Evolutionary conservation across 2,113 vertebrate genomes (phyloP), one percentile per base, ranked within the genome.

Genomic region (Platichthys flesus): DNA sequence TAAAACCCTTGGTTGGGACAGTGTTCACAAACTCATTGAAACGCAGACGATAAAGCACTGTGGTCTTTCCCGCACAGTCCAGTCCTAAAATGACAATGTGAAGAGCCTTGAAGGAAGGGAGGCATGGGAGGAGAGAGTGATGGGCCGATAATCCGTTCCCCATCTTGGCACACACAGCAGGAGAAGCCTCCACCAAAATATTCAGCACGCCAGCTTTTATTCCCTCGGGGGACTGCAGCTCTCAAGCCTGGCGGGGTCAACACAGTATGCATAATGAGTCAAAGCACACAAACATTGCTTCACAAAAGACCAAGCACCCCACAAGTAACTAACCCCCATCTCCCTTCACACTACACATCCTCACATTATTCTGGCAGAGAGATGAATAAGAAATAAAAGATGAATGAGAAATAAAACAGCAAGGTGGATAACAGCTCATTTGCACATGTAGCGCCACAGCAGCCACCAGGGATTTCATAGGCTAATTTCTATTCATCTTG

Each of bases 21-120:
- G 97, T 98, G 93, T 98, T 98, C 75, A 98, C 97, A 57, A 98
- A 98, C 86, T 98, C 97, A 71, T 97, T 96, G 89, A 98, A 98
- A 66, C 96, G 97, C 78, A 98, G 91, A 6, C 97, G 92, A 87
- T 98, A 98, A 23, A 98, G 90, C 2, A 98, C 96, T 0, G 97
- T 98, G 14, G 97, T 98, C 91, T 98, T 98, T 0, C 97, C 97
- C 0, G 97, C 97, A 55, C 94, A 97, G 88, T 98, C 97, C 91
- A 98, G 91, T 9, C 97, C 97, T 23, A 98, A 87, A 79, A 98
- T 98, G 59, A 96, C 97, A 18, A 98, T 97, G 90, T 98, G 97
- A 65, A 97, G 95, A 6, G 96, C 94, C 85, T 97, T 96, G 85
- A 98, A 97, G 0, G 96, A 91, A 0, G 96, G 96, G 35, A 98